Base-by-base conservation (phyloP, 1,140 invertebrate genomes). In the Drosophila nebulosa region DNA sequence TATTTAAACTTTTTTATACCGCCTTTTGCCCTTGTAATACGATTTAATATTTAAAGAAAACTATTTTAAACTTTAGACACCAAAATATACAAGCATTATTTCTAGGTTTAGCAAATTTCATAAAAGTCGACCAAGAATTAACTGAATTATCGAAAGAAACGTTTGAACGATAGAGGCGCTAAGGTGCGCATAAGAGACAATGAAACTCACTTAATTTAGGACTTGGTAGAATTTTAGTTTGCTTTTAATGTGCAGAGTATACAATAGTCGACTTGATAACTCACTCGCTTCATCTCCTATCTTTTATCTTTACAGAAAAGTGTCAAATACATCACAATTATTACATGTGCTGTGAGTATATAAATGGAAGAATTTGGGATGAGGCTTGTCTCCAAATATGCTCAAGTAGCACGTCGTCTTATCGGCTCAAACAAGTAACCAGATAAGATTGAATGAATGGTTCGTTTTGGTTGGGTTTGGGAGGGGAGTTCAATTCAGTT, bases 391-490 rank as follows among this genome's bases (percentile, higher is more conserved):
- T 46, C 39, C 39, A 46, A 46, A 46, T 46, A 46, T 46, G 39
- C 39, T 46, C 16, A 46, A 46, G 39, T 46, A 46, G 39, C n/a
- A n/a, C 27, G 27, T 30, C 39, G 39, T 46, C 39, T 18, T 46
- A 46, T 46, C 39, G 39, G 16, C 39, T 42, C 30, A 32, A 32
- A 9, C 30, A 3, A 32, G 30, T n/a, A 12, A 46, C 39, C 39
- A 46, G 71, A 74, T 74, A 74, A 74, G 71, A 74, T 74, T 70
- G 26, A 39, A 63, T 39, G 18, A 24, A 59, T 42, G 18, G 24
- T 64, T 5, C 18, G 39, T 21, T 46, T 46, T 46, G 16, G 39
- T 16, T 46, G n/a, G n/a, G n/a, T 46, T 46, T 46, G 39, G 18
- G 39, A n/a, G 27, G 27, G 27, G 39, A n/a, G 18, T 7, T 55